phyloP scores from a whole-genome alignment of 2,797 vertebrate genomes.

The Glossophaga mutica region DNA sequence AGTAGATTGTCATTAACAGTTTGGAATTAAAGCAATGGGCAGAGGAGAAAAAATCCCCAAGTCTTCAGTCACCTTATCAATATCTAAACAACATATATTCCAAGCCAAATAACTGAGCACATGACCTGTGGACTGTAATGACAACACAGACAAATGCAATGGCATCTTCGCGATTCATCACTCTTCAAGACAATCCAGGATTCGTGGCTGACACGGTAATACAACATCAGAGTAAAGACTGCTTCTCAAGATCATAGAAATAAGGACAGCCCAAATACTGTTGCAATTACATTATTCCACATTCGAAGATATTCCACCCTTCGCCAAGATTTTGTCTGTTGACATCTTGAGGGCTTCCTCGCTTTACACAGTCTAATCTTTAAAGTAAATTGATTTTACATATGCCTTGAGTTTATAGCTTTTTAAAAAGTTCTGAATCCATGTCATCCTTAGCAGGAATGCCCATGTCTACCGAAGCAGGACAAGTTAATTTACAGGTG shows the following conservation, averaged over 20 bases:
- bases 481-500: neutral
- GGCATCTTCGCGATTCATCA: neutral
- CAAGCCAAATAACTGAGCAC: neutral
- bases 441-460: neutral
- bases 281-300: neutral
- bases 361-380: neutral
- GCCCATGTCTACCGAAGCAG: neutral
- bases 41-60: neutral
- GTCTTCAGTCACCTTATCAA: neutral
- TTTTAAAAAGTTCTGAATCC: neutral
- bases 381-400: slow-evolving; percentile 20
- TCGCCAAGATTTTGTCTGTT: neutral
- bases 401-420: neutral
- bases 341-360: neutral
- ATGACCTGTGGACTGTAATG: neutral
- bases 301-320: neutral
- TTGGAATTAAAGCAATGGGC: neutral
- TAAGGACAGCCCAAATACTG: neutral
- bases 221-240: neutral
- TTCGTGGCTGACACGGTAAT: neutral
- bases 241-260: neutral
- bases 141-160: neutral
- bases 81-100: neutral
- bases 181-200: neutral
- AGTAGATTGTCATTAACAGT: neutral